phyloP scores from a whole-genome alignment of 2,797 vertebrate genomes.

The Eulemur mongoz region DNA sequence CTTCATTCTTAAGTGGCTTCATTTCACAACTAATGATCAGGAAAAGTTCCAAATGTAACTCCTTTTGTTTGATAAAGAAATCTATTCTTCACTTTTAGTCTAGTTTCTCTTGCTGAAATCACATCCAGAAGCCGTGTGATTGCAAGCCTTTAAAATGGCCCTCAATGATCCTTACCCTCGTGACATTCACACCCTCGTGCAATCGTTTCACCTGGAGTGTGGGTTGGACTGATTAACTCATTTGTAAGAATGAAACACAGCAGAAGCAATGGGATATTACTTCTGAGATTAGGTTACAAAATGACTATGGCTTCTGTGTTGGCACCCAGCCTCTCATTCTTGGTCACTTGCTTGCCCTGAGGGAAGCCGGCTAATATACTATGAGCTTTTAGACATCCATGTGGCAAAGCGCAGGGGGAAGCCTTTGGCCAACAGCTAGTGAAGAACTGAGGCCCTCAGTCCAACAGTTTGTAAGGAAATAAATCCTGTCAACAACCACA shows the following conservation, averaged over 20 bases:
- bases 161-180: background rate
- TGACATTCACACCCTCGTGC: background rate
- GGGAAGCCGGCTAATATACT: background rate
- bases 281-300: background rate
- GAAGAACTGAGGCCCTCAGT: background rate
- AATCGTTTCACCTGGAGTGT: background rate
- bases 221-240: background rate
- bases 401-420: background rate
- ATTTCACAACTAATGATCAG: slow-evolving; percentile 17
- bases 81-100: background rate
- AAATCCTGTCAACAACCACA: background rate
- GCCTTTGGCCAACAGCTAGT: background rate
- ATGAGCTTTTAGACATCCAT: background rate
- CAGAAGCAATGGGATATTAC: background rate
- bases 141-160: background rate
- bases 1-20: background rate
- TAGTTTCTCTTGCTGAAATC: slow-evolving; percentile 30
- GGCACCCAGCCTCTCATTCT: background rate
- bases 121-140: background rate
- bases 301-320: background rate
- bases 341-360: background rate
- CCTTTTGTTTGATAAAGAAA: slow-evolving; percentile 22
- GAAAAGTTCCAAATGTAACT: background rate
- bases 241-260: background rate
- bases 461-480: background rate